A percentile compares a stretch with the other conserved stretches of the same genome.
Evolutionary conservation across 2,797 vertebrate species (phyloP).

Genomic region (Uromys caudimaculatus): DNA sequence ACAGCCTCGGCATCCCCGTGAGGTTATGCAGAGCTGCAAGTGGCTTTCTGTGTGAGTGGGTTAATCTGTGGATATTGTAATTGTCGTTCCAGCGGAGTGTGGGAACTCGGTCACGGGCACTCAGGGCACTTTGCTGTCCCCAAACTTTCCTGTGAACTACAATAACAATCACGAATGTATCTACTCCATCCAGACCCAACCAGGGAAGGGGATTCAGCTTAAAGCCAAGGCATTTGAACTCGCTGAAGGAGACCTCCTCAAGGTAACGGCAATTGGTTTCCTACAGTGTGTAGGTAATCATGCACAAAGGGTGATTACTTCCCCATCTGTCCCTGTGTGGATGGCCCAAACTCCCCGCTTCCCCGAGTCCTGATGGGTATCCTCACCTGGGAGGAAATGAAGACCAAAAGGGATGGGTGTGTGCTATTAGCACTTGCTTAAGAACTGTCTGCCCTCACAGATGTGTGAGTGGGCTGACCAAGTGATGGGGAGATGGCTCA

Average conservation of each 20-base stretch:
- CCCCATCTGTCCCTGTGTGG: neutral
- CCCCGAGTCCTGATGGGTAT: neutral
- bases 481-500: neutral
- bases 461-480: neutral
- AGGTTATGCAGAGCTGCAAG: constrained; percentile 1
- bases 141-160: constrained; percentile 98
- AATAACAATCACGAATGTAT: constrained; percentile 98
- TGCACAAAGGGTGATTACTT: neutral
- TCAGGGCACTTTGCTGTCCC: constrained; percentile 97
- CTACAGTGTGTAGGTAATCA: rapidly evolving
- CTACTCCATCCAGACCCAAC: constrained; percentile 99
- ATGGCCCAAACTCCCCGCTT: neutral
- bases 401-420: neutral
- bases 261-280: constrained; percentile 88
- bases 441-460: neutral
- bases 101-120: constrained; percentile 97
- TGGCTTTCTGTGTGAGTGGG: neutral
- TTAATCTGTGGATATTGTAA: constrained; percentile 77
- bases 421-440: neutral
- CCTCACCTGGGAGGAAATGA: neutral
- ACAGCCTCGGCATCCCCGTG: neutral
- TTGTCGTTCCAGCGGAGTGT: constrained; percentile 93
- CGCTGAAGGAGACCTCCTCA: constrained; percentile 94
- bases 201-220: constrained; percentile 98
- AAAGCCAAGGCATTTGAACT: constrained; percentile 95